phyloP scores from a whole-genome alignment of 2,797 vertebrate species.

The Coregonus suidteri region DNA sequence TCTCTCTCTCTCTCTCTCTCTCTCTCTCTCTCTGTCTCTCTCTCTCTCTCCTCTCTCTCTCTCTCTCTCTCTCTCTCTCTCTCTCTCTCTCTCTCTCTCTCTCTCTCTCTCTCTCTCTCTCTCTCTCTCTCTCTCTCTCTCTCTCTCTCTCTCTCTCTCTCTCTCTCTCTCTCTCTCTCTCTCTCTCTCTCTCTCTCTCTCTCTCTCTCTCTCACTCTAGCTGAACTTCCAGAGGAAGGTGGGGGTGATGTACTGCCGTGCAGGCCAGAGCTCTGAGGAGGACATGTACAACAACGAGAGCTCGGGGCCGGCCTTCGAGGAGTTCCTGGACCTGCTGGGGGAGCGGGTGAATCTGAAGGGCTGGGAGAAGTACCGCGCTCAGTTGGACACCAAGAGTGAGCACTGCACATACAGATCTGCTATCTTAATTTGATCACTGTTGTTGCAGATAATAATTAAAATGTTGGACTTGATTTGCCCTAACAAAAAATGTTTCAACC shows the following conservation, averaged over 20 bases:
- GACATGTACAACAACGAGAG: conserved; percentile 97
- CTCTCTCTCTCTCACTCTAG: conserved; percentile 57
- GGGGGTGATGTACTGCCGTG: conserved; percentile 88
- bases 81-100: too few relatives aligned
- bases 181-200: background rate
- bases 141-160: too few relatives aligned
- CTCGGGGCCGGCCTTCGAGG: conserved; percentile 79
- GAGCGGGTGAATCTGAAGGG: conserved; percentile 85
- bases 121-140: too few relatives aligned
- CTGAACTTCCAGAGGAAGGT: conserved; percentile 91
- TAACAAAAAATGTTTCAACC: too few relatives aligned
- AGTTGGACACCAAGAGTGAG: conserved; percentile 94
- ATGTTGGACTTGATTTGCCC: too few relatives aligned
- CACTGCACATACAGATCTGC: background rate
- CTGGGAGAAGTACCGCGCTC: conserved; percentile 90
- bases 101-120: too few relatives aligned
- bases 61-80: too few relatives aligned
- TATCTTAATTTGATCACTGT: too few relatives aligned
- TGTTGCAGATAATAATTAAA: too few relatives aligned
- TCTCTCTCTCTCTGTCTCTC: too few relatives aligned
- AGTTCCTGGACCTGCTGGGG: conserved; percentile 88
- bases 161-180: background rate
- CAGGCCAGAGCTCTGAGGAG: conserved; percentile 86
- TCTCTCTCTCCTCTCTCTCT: too few relatives aligned
- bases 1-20: too few relatives aligned